Conservation (phyloP, 2,113 vertebrate species). For the Paramisgurnus dabryanus region DNA sequence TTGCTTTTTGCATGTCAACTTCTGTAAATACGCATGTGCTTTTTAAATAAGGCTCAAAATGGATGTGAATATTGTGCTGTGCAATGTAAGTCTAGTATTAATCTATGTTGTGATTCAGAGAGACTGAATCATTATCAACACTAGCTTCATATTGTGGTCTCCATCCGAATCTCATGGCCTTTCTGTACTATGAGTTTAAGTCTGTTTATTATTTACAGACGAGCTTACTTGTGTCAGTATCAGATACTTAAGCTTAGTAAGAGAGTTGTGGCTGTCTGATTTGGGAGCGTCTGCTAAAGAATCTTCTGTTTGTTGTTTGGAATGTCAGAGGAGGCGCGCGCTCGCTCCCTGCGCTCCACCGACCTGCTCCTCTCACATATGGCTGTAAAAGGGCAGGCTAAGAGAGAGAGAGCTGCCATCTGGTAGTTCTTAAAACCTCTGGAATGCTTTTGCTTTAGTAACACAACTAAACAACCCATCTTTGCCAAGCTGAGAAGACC, state of each 20-base stretch:
- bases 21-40: too few species aligned
- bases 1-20: too few species aligned
- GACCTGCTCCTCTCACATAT: constrained; percentile 66
- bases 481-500: constrained; percentile 66
- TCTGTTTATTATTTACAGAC: constrained; percentile 29
- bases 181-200: constrained; percentile 26
- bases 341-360: constrained; percentile 52
- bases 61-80: constrained; percentile 8
- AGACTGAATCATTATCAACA: neutral
- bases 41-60: neutral
- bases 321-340: constrained; percentile 21
- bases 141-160: neutral
- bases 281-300: constrained; percentile 13
- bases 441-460: constrained; percentile 86
- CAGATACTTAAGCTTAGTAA: neutral
- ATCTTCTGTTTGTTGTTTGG: constrained; percentile 38
- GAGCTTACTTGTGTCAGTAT: neutral
- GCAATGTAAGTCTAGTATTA: neutral
- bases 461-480: constrained; percentile 80
- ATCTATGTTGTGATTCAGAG: constrained; percentile 22
- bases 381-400: constrained; percentile 80
- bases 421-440: constrained; percentile 83
- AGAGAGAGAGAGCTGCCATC: constrained; percentile 72
- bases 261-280: neutral
- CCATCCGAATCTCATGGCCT: neutral